Percentiles rank a stretch among this genome's conserved stretches.
Conservation (phyloP, 1,140 invertebrate genomes). For the Orchestia grillus region DNA sequence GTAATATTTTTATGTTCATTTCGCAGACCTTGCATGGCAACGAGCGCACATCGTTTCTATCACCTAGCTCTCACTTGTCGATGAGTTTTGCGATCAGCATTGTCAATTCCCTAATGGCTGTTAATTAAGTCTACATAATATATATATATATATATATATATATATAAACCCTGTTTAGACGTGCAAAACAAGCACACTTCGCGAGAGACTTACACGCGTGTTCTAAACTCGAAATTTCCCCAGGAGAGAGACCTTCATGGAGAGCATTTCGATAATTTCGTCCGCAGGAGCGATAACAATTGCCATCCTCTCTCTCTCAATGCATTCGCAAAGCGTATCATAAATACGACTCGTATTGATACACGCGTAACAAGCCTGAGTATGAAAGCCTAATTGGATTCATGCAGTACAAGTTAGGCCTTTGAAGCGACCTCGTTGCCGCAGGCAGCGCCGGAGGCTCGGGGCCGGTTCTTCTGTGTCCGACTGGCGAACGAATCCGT, state of each 20-base stretch:
- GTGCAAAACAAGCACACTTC: background rate
- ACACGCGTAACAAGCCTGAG: background rate
- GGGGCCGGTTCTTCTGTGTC: no score
- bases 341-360: background rate
- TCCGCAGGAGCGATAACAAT: background rate
- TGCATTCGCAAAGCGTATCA: background rate
- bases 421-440: background rate
- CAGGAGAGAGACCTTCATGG: background rate
- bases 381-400: conserved; percentile 1
- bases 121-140: background rate
- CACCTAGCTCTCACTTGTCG: background rate
- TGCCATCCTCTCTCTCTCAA: background rate
- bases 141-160: no score
- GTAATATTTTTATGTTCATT: background rate
- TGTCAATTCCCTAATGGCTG: background rate
- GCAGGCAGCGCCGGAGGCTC: background rate
- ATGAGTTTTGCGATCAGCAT: background rate
- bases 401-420: background rate
- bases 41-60: background rate
- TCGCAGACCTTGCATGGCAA: background rate
- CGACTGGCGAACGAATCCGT: background rate
- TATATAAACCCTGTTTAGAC: background rate
- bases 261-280: background rate
- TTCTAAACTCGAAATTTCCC: background rate
- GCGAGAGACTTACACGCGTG: background rate